Conservation (phyloP, 53 echinoderm and acorn worm species). For the Paelopatides confundens region DNA sequence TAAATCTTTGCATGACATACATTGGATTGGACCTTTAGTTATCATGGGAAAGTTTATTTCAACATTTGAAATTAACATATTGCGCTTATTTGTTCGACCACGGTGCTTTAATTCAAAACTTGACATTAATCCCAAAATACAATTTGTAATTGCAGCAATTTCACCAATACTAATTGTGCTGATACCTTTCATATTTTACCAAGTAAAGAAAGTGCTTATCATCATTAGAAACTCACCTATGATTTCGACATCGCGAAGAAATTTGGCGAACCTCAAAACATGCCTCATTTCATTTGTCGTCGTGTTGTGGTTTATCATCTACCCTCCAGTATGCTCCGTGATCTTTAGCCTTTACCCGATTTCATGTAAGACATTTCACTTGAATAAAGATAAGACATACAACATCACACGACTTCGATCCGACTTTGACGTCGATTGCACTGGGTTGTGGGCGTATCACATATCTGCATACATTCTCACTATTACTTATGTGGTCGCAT, state of each 20-base stretch:
- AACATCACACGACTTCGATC: slow-evolving; percentile 43
- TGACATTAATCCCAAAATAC: background rate
- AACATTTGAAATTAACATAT: background rate
- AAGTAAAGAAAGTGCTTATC: background rate
- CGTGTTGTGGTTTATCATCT: slow-evolving; percentile 57
- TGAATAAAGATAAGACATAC: slow-evolving; percentile 5
- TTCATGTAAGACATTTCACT: slow-evolving; percentile 53
- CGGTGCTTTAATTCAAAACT: background rate
- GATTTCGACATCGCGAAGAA: background rate
- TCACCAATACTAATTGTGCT: background rate
- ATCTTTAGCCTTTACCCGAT: slow-evolving; percentile 57
- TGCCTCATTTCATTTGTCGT: slow-evolving; percentile 20
- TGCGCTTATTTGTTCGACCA: slow-evolving; percentile 1
- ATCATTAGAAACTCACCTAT: too few species aligned
- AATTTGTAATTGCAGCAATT: background rate
- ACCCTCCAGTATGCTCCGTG: slow-evolving; percentile 54
- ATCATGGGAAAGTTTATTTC: background rate
- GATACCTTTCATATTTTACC: background rate
- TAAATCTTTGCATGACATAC: background rate
- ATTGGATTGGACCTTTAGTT: background rate
- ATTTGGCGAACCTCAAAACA: background rate
- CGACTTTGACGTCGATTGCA: slow-evolving; percentile 65
- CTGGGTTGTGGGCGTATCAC: slow-evolving; percentile 14
- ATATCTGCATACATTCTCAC: slow-evolving; percentile 50
- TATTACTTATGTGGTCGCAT: slow-evolving; percentile 59